Conservation (phyloP, 2,888 invertebrate species). For the Eupithecia subumbrata region DNA sequence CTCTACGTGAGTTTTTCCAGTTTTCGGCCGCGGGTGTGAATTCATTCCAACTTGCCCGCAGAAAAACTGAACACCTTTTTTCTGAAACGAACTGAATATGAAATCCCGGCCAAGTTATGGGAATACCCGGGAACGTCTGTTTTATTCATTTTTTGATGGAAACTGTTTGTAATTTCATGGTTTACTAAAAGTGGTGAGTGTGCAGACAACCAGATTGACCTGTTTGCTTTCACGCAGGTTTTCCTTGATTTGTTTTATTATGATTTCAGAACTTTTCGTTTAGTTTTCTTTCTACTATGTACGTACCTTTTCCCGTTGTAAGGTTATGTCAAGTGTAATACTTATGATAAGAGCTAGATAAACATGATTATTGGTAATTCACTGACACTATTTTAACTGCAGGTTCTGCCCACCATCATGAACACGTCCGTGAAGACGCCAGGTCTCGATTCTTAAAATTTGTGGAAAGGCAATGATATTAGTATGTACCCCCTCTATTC, state of each 20-base stretch:
- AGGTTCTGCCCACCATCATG: no score
- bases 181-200: neutral
- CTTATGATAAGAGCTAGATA: neutral
- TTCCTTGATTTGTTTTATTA: neutral
- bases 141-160: constrained; percentile 37
- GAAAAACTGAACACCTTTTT: constrained; percentile 62
- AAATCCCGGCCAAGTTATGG: constrained; percentile 59
- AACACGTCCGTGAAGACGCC: no score
- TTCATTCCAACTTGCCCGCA: constrained; percentile 67
- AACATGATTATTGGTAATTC: no score
- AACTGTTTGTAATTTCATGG: constrained; percentile 19
- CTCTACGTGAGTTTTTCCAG: constrained; percentile 28
- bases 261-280: neutral
- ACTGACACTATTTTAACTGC: no score
- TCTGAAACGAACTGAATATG: constrained; percentile 64
- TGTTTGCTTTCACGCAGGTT: neutral
- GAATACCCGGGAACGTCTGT: constrained; percentile 40
- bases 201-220: neutral
- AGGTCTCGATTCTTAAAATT: no score
- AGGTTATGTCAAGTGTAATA: neutral
- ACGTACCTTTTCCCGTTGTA: neutral
- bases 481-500: no score
- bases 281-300: neutral
- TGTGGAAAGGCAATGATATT: no score
- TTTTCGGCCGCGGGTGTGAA: constrained; percentile 49